A percentile compares a stretch with the other conserved stretches of the same genome.
Evolutionary conservation across 1,140 invertebrate species (phyloP).

Genomic region (Drosophila bocqueti): DNA sequence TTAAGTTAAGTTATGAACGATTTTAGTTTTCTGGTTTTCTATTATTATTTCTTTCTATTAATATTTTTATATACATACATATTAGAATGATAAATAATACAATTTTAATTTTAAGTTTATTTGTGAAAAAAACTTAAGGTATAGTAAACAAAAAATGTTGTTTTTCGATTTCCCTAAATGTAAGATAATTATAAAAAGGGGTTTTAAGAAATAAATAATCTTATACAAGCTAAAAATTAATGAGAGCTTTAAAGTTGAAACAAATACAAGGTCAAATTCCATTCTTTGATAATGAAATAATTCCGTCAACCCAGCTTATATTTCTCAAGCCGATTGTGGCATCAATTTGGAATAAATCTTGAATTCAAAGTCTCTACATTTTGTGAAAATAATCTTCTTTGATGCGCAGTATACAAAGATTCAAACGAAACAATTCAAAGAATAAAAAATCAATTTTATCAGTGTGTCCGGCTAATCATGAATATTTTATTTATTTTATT

Average conservation of each 20-base stretch:
- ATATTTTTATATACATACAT: no score
- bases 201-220: background rate
- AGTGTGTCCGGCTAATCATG: conserved; percentile 1
- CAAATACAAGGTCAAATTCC: background rate
- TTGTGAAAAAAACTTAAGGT: no score
- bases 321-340: conserved; percentile 1
- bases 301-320: background rate
- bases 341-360: background rate
- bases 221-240: background rate
- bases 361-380: background rate
- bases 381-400: background rate
- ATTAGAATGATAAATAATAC: no score
- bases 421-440: background rate
- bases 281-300: background rate
- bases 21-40: no score
- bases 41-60: no score
- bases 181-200: background rate
- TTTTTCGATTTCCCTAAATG: no score
- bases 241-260: background rate
- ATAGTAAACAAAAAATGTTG: no score
- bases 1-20: no score
- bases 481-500: conserved; percentile 15
- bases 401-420: background rate
- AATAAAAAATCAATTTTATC: conserved; percentile 2
- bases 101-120: no score